Evolutionary conservation across 2,113 vertebrate genomes (phyloP).

Genomic region (Naja naja): DNA sequence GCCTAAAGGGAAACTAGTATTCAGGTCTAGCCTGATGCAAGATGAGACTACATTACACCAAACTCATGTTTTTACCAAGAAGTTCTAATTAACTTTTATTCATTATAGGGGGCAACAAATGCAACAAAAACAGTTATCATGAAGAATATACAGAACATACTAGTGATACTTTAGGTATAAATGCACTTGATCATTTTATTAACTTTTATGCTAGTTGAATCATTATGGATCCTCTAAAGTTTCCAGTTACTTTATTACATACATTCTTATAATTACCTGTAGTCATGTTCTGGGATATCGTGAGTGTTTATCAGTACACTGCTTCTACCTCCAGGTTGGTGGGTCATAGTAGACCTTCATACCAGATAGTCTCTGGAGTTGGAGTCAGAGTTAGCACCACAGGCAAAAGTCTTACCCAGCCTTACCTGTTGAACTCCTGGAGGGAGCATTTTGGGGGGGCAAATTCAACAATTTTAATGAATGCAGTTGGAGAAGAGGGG

Average conservation of each 20-base stretch:
- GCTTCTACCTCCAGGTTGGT: not conserved
- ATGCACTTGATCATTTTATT: not conserved
- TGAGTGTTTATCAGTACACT: not conserved
- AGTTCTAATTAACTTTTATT: not conserved
- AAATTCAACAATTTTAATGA: not conserved
- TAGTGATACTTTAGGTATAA: not conserved
- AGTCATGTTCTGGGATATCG: not conserved
- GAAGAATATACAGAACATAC: not conserved
- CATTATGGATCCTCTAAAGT: not conserved
- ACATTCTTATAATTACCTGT: not conserved
- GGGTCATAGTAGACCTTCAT: not conserved
- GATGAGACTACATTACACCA: too few species aligned
- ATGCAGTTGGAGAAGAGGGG: not conserved
- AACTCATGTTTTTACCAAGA: not conserved
- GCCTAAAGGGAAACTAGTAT: not conserved
- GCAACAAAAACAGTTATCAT: not conserved
- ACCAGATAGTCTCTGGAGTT: not conserved
- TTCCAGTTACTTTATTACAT: not conserved
- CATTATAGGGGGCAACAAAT: too few species aligned
- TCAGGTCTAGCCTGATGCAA: not conserved
- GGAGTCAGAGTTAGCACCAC: not conserved
- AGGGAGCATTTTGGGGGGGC: rapidly evolving
- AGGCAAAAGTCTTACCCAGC: not conserved
- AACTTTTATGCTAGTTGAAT: not conserved
- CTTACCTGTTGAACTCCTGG: not conserved